Evolutionary conservation across 2,113 vertebrate genomes (phyloP).

Genomic region (Ceyx melanurus): DNA sequence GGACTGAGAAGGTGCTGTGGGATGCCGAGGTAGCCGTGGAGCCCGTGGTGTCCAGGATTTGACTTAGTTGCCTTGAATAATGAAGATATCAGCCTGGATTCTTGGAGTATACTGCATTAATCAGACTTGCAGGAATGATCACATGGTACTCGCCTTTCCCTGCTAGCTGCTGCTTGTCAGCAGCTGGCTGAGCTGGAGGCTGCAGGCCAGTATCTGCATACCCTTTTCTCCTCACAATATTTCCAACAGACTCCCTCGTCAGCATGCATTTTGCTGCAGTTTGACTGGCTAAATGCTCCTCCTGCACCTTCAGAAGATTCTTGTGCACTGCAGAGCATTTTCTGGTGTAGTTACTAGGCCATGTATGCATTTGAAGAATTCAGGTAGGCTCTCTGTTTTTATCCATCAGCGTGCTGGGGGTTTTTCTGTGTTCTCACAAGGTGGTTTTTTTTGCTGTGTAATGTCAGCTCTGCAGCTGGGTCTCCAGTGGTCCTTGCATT

Average conservation of each 20-base stretch:
- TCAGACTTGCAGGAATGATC: constrained; percentile 86
- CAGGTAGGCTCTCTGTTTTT: constrained; percentile 80
- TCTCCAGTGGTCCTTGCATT: constrained; percentile 57
- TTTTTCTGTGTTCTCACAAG: constrained; percentile 72
- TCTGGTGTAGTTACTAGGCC: constrained; percentile 71
- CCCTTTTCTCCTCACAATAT: constrained; percentile 75
- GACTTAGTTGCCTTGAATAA: constrained; percentile 65
- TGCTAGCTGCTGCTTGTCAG: constrained; percentile 79
- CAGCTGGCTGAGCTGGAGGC: constrained; percentile 83
- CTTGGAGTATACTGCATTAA: constrained; percentile 80
- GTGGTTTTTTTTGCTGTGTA: constrained; percentile 76
- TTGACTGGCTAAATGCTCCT: constrained; percentile 77
- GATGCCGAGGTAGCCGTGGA: background rate
- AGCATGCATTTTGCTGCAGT: constrained; percentile 71
- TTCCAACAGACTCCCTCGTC: constrained; percentile 70
- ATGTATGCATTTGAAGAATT: constrained; percentile 89
- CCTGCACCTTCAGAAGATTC: constrained; percentile 61
- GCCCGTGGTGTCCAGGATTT: constrained; percentile 11
- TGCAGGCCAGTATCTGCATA: constrained; percentile 82
- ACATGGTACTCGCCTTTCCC: constrained; percentile 85
- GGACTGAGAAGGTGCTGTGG: no score
- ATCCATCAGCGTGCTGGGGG: constrained; percentile 59
- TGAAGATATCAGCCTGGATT: constrained; percentile 77
- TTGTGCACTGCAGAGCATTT: constrained; percentile 67
- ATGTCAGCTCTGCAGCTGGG: constrained; percentile 69